These are phyloP conservation scores for Chlorodrepanis virens DNA, from an alignment of 2,113 vertebrate genomes.

Conservation along the genomic window DNA sequence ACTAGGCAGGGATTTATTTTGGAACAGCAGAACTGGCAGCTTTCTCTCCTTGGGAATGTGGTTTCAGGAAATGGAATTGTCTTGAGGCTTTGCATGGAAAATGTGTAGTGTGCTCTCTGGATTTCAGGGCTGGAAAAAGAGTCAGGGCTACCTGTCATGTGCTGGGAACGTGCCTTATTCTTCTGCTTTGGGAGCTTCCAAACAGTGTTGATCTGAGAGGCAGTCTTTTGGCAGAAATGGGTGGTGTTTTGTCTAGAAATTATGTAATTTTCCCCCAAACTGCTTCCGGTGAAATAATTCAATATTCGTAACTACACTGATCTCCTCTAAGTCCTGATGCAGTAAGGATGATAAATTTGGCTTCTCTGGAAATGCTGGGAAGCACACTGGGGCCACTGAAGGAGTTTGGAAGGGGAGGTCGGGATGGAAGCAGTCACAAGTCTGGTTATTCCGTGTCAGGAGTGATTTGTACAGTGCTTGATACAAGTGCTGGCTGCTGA, in stretches of 20 bases:
- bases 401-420: not conserved
- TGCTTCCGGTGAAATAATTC: not conserved
- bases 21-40: not conserved
- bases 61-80: constrained; percentile 22
- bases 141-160: not conserved
- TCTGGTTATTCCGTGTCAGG: not conserved
- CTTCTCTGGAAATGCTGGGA: not conserved
- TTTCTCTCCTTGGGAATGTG: not conserved
- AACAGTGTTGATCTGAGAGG: not conserved
- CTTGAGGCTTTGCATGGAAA: constrained; percentile 21
- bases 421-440: not conserved
- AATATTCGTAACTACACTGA: not conserved
- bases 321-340: not conserved
- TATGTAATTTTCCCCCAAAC: not conserved
- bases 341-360: not conserved
- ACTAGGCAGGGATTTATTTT: not conserved
- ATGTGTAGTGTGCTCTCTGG: not conserved
- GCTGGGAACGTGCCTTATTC: not conserved
- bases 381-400: not conserved
- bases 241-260: not conserved
- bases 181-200: not conserved
- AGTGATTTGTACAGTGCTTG: not conserved
- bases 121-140: constrained; percentile 9
- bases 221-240: not conserved
- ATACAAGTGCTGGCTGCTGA: not conserved